A percentile compares a stretch with the other conserved stretches of the same genome.
These are phyloP conservation scores for Hedya salicella DNA, from an alignment of 2,888 invertebrate genomes.

Conservation along the genomic window DNA sequence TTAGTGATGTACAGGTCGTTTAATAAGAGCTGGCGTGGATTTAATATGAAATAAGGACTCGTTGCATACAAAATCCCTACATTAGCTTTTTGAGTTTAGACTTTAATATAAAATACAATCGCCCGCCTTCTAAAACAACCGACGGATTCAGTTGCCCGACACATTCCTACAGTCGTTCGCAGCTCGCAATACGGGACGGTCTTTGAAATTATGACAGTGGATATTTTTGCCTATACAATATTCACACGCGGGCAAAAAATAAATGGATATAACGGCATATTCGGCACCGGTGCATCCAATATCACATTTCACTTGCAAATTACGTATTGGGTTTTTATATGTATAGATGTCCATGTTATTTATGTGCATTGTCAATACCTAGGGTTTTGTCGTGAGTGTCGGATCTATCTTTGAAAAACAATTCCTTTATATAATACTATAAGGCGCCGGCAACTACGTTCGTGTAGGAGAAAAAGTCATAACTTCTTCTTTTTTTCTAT, in stretches of 20 bases:
- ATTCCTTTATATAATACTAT: no score
- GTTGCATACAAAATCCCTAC: no score
- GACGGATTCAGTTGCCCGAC: background rate
- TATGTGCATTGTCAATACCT: no score
- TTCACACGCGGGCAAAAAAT: conserved; percentile 68
- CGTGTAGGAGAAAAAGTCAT: no score
- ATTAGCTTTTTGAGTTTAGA: background rate
- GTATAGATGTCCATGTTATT: no score
- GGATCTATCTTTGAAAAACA: no score
- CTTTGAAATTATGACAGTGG: conserved; percentile 23
- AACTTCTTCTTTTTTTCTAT: no score
- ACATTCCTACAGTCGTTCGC: conserved; percentile 31
- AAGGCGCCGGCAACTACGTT: no score
- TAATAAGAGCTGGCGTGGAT: no score
- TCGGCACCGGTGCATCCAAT: conserved; percentile 64
- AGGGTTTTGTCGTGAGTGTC: no score
- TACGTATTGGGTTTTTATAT: conserved; percentile 74
- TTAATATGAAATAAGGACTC: no score
- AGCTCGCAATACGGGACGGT: conserved; percentile 46
- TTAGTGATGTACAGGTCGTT: no score
- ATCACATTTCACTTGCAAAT: conserved; percentile 82
- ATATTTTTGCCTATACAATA: conserved; percentile 48
- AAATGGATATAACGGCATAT: conserved; percentile 44
- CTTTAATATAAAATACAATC: conserved; percentile 18
- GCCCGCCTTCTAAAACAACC: conserved; percentile 9